Evolutionary conservation across 2,888 invertebrate genomes (phyloP).

Genomic region (Mimachlamys varia): DNA sequence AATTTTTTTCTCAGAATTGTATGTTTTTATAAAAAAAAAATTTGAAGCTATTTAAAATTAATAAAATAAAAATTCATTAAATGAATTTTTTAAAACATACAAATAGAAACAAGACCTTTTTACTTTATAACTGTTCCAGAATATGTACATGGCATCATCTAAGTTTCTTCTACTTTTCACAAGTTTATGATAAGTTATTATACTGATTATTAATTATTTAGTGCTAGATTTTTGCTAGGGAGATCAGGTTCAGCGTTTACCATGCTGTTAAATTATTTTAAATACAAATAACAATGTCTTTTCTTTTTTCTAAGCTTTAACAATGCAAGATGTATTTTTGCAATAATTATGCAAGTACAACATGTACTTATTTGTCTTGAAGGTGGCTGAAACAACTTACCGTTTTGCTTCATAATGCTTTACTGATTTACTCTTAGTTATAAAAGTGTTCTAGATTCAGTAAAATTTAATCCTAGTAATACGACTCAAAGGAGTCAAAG

Average conservation of each 20-base stretch:
- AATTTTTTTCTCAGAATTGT: neutral
- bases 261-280: neutral
- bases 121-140: neutral
- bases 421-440: neutral
- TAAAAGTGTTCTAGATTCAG: no score
- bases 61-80: neutral
- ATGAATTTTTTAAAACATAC: neutral
- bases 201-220: neutral
- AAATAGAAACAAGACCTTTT: neutral
- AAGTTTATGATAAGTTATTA: neutral
- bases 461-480: no score
- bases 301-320: neutral
- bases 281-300: neutral
- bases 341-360: neutral
- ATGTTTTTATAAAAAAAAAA: neutral
- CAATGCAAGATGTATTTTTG: neutral
- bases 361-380: neutral
- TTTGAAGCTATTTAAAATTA: neutral
- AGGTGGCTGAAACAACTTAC: neutral
- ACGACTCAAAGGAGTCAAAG: no score
- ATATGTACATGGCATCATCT: neutral
- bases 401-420: neutral
- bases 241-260: neutral
- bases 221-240: neutral
- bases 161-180: neutral